A percentile compares a stretch with the other conserved stretches of the same genome.
Evolutionary conservation across 1,140 invertebrate species (phyloP).

Genomic region (Brachionus rotundiformis): DNA sequence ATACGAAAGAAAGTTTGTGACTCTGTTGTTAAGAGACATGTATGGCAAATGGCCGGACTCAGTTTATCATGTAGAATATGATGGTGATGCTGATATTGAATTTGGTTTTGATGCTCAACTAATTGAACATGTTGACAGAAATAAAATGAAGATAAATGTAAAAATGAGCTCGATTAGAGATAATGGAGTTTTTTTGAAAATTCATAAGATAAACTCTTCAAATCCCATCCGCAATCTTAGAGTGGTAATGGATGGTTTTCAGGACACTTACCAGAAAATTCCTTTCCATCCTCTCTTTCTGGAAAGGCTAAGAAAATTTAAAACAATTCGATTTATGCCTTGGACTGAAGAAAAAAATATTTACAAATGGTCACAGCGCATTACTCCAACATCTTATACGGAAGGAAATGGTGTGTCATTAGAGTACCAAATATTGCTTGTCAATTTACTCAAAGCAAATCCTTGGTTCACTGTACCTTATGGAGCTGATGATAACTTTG

Average conservation of each 20-base stretch:
- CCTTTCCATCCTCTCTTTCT: constrained; percentile 57
- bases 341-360: constrained; percentile 30
- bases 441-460: constrained; percentile 55
- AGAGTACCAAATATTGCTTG: constrained; percentile 55
- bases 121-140: constrained; percentile 55
- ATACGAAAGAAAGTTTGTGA: constrained; percentile 53
- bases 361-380: not conserved
- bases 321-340: constrained; percentile 56
- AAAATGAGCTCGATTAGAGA: constrained; percentile 53
- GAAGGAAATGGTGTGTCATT: constrained; percentile 54
- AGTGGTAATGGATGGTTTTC: constrained; percentile 56
- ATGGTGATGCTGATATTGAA: constrained; percentile 56
- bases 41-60: constrained; percentile 53
- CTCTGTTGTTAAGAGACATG: constrained; percentile 53
- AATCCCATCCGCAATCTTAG: constrained; percentile 57
- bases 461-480: constrained; percentile 57
- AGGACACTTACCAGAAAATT: constrained; percentile 55
- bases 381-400: constrained; percentile 53
- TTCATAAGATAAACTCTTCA: constrained; percentile 54
- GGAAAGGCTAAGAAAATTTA: constrained; percentile 55
- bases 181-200: constrained; percentile 54
- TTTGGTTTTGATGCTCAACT: constrained; percentile 52
- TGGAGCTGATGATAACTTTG: constrained; percentile 56
- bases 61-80: constrained; percentile 56
- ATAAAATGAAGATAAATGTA: constrained; percentile 52